Base-by-base conservation (phyloP, 1,140 invertebrate genomes). In the Calycopis cecrops region DNA sequence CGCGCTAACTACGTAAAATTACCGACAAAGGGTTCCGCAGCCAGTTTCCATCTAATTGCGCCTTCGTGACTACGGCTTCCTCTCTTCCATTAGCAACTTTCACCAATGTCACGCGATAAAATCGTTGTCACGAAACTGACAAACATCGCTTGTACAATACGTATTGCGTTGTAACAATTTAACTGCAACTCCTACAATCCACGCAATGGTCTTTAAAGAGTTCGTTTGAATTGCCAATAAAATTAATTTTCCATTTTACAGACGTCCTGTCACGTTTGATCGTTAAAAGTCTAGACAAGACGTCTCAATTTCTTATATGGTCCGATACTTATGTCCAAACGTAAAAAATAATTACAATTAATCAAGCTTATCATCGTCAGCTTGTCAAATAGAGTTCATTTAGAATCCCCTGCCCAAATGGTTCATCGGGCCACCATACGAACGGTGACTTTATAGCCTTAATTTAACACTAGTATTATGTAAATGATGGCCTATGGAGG, bases 1-100 rank as follows among this genome's bases (percentile, higher is more conserved):
- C 55, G 65, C 68, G 63, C 64, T 77, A 79, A 79, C 76, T 72
- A 72, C 64, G 62, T 77, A 65, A 77, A 74, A 79, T 76, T 74
- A 71, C 65, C 67, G 59, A 63, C 57, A 75, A 79, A 79, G 76
- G 76, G 69, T 79, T 79, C 67, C 68, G 62, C 59, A 68, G 59
- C 62, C 66, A 61, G 52, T 63, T 67, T 65, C 66, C 68, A 69
- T 79, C 74, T 79, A 79, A 79, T 79, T 79, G 76, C 57, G 55
- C 59, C 71, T 75, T 65, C 71, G 72, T 79, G 74, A 73, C 73
- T 79, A 57, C 67, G 58, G 63, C 63, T 67, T 64, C 69, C 69
- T 67, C 57, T 64, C 72, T 73, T 73, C 74, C 76, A 79, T 79
- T 79, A 79, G 62, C 65, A 65, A 63, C 69, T 49, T 53, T 18